Evolutionary conservation across 2,888 invertebrate species (phyloP).

Genomic region (Limenitis arthemis): DNA sequence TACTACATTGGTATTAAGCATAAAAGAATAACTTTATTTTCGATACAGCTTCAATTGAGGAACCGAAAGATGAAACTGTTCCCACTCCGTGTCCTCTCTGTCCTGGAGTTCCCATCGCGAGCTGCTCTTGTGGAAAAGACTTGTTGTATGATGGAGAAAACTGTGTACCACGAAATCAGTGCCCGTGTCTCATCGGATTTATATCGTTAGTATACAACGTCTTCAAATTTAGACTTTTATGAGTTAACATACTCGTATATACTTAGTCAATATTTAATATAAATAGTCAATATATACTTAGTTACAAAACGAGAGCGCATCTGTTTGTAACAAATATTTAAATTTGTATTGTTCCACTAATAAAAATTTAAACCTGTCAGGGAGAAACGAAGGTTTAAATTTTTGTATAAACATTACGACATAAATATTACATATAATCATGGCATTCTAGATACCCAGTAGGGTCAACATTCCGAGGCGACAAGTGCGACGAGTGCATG

Average conservation of each 20-base stretch:
- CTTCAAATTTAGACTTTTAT: no score
- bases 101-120: slow-evolving; percentile 48
- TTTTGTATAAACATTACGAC: no score
- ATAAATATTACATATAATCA: no score
- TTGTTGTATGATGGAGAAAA: slow-evolving; percentile 76
- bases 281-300: no score
- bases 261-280: no score
- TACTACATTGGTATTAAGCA: no score
- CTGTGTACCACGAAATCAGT: slow-evolving; percentile 80
- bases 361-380: no score
- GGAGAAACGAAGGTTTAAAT: no score
- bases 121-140: slow-evolving; percentile 63
- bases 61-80: slow-evolving; percentile 8
- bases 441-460: slow-evolving; percentile 74
- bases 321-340: no score
- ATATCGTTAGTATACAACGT: slow-evolving; percentile 48
- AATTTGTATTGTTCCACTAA: no score
- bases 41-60: slow-evolving; percentile 17
- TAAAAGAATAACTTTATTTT: not conserved
- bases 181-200: slow-evolving; percentile 83
- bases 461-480: slow-evolving; percentile 78
- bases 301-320: no score
- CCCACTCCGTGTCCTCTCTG: slow-evolving; percentile 62
- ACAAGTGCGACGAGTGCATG: slow-evolving; percentile 83
- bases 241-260: no score